Conservation (phyloP, 2,113 vertebrate species). For the Ptychochromis oligacanthus region DNA sequence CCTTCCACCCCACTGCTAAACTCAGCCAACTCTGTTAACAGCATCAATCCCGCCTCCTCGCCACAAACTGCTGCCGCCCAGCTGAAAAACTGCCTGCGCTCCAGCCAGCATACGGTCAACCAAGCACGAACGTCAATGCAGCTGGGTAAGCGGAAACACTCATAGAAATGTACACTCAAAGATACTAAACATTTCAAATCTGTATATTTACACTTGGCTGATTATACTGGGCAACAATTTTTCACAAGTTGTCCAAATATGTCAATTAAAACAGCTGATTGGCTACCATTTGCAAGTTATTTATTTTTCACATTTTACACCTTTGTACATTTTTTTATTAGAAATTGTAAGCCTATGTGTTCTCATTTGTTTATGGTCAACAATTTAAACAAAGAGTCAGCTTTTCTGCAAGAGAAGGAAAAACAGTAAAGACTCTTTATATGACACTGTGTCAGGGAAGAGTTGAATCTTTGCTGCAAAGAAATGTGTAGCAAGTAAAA, state of each 20-base stretch:
- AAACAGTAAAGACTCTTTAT: not conserved
- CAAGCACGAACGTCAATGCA: constrained; percentile 84
- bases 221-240: no score
- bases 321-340: no score
- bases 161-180: no score
- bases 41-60: constrained; percentile 76
- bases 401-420: not conserved
- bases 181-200: not conserved
- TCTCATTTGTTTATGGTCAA: not conserved
- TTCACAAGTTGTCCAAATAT: not conserved
- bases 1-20: constrained; percentile 76
- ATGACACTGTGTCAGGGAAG: not conserved
- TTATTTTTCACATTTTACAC: no score
- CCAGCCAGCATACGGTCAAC: constrained; percentile 81
- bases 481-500: constrained; percentile 17
- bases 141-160: constrained; percentile 80
- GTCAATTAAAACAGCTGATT: not conserved
- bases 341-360: not conserved
- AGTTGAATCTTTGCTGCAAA: constrained; percentile 3
- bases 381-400: not conserved
- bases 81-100: constrained; percentile 86
- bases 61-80: constrained; percentile 83
- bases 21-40: constrained; percentile 47
- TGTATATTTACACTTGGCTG: not conserved
- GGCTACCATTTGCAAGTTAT: no score